These are phyloP conservation scores for Probosciger aterrimus DNA, from an alignment of 2,113 vertebrate species.

Conservation along the genomic window DNA sequence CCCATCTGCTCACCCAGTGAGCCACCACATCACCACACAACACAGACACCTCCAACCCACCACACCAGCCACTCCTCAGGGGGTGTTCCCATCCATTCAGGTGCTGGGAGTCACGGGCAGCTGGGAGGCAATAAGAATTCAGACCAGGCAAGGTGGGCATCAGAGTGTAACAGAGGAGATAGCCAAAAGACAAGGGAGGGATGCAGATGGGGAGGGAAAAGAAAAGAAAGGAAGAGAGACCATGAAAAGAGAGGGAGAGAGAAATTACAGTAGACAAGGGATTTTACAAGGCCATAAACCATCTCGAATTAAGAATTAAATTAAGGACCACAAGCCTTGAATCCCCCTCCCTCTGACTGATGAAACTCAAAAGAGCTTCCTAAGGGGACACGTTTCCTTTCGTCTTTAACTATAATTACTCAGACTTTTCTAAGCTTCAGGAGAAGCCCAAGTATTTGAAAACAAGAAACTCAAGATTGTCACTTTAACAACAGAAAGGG, in stretches of 20 bases:
- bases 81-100: rapidly evolving
- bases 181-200: background rate
- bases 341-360: background rate
- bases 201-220: background rate
- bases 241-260: background rate
- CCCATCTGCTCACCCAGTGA: background rate
- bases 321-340: background rate
- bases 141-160: background rate
- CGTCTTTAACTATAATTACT: background rate
- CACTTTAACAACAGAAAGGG: background rate
- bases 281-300: background rate
- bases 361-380: background rate
- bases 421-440: background rate
- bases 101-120: background rate
- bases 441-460: background rate
- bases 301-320: background rate
- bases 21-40: background rate
- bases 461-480: background rate
- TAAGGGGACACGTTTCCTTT: background rate
- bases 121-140: background rate
- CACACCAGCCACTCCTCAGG: background rate
- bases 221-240: background rate
- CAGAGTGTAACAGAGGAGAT: background rate
- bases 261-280: background rate
- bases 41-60: background rate